These are phyloP conservation scores for Ciconia nigra DNA, from an alignment of 2,797 vertebrate genomes.

Conservation along the genomic window DNA sequence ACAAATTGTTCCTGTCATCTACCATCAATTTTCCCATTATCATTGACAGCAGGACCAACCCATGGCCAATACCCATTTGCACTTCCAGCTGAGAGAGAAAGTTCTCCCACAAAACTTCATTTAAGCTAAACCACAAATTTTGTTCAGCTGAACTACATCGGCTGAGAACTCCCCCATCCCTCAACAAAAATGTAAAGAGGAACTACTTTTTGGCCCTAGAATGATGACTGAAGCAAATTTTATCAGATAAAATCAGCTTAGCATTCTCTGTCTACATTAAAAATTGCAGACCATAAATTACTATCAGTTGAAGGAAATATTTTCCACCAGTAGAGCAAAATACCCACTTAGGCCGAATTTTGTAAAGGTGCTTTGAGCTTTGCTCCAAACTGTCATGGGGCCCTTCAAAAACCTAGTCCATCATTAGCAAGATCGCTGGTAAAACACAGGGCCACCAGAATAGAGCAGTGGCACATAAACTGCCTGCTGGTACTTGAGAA, in stretches of 20 bases:
- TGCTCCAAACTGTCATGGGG: neutral
- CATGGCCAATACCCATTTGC: slow-evolving; percentile 11
- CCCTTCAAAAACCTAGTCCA: neutral
- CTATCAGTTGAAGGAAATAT: neutral
- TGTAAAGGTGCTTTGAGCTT: neutral
- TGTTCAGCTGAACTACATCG: neutral
- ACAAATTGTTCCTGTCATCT: slow-evolving; percentile 27
- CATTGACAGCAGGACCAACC: neutral
- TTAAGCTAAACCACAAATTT: neutral
- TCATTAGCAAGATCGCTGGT: neutral
- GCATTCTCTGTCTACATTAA: neutral
- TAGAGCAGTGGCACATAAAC: neutral
- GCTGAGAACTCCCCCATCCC: neutral
- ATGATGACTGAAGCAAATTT: neutral
- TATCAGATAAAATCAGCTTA: neutral
- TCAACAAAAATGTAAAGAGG: neutral
- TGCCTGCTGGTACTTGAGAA: neutral
- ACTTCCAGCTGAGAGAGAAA: neutral
- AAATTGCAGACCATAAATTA: neutral
- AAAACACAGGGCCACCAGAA: neutral
- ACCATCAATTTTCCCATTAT: slow-evolving; percentile 15
- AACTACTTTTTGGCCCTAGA: neutral
- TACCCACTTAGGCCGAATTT: neutral
- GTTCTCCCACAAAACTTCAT: neutral
- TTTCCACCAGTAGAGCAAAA: neutral